Percentiles rank a stretch among this genome's conserved stretches.
These are phyloP conservation scores for Atta texana DNA, from an alignment of 1,140 invertebrate genomes.

Conservation along the genomic window DNA sequence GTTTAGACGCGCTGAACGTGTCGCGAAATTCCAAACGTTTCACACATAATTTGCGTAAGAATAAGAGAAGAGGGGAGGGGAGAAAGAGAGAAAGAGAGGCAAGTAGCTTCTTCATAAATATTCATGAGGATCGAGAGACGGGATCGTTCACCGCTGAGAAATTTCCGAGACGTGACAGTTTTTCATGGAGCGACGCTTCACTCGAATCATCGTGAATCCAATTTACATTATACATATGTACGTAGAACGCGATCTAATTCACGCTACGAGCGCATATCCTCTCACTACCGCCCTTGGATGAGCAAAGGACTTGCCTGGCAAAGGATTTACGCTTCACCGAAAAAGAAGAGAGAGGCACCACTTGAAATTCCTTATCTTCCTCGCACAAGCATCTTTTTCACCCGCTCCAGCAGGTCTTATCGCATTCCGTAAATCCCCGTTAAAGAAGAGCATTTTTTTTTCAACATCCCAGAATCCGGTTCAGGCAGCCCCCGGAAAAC, in stretches of 20 bases:
- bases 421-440: conserved; percentile 56
- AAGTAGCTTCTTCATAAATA: conserved; percentile 42
- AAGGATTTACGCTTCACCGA: conserved; percentile 45
- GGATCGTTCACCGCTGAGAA: conserved; percentile 37
- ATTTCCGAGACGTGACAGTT: conserved; percentile 54
- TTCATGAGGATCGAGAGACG: conserved; percentile 37
- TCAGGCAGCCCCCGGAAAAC: background rate
- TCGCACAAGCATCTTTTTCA: conserved; percentile 21
- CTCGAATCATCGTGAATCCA: conserved; percentile 29
- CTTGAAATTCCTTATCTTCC: conserved; percentile 42
- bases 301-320: background rate
- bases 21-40: conserved; percentile 14
- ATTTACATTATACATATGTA: conserved; percentile 50
- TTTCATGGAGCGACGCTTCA: conserved; percentile 21
- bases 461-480: conserved; percentile 11
- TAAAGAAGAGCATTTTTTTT: conserved; percentile 55
- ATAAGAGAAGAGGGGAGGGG: background rate
- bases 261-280: background rate
- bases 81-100: background rate
- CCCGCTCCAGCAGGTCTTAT: conserved; percentile 13
- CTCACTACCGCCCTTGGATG: background rate
- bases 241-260: conserved; percentile 32
- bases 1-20: background rate
- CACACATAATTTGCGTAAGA: background rate
- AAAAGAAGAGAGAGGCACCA: conserved; percentile 22